phyloP scores from a whole-genome alignment of 2,888 invertebrate species.

The Tinea semifulvella region DNA sequence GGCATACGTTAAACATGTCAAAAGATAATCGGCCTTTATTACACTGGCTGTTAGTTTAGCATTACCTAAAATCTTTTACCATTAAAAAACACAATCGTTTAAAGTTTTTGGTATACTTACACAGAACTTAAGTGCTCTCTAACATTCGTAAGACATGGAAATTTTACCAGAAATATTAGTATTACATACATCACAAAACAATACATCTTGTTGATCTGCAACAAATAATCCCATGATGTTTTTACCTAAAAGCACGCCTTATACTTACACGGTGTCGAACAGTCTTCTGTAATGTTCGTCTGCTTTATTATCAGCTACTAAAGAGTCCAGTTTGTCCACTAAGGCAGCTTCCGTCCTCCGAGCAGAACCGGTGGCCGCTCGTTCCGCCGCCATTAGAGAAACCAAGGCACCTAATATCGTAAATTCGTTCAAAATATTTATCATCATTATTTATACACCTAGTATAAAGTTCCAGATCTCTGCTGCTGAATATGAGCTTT shows the following conservation, averaged over 20 bases:
- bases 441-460: too few relatives aligned
- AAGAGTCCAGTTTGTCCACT: slow-evolving; percentile 91
- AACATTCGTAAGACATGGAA: slow-evolving; percentile 21
- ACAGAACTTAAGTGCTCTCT: slow-evolving; percentile 94
- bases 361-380: slow-evolving; percentile 83
- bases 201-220: background rate
- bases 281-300: slow-evolving; percentile 92
- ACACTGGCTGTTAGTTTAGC: too few relatives aligned
- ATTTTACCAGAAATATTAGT: background rate
- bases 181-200: background rate
- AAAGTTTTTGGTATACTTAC: slow-evolving; percentile 80
- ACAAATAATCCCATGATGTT: background rate
- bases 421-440: too few relatives aligned
- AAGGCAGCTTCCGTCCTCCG: slow-evolving; percentile 91
- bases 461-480: too few relatives aligned
- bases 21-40: too few relatives aligned
- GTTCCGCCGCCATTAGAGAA: slow-evolving; percentile 95
- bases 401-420: slow-evolving; percentile 95
- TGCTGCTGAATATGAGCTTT: too few relatives aligned
- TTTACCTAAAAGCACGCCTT: background rate
- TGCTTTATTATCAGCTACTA: slow-evolving; percentile 93
- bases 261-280: slow-evolving; percentile 95
- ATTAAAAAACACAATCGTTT: too few relatives aligned
- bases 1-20: too few relatives aligned
- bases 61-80: too few relatives aligned